Percentiles rank a stretch among this genome's conserved stretches.
Evolutionary conservation across 2,888 invertebrate genomes (phyloP).

Genomic region (Drosophila setosimentum): DNA sequence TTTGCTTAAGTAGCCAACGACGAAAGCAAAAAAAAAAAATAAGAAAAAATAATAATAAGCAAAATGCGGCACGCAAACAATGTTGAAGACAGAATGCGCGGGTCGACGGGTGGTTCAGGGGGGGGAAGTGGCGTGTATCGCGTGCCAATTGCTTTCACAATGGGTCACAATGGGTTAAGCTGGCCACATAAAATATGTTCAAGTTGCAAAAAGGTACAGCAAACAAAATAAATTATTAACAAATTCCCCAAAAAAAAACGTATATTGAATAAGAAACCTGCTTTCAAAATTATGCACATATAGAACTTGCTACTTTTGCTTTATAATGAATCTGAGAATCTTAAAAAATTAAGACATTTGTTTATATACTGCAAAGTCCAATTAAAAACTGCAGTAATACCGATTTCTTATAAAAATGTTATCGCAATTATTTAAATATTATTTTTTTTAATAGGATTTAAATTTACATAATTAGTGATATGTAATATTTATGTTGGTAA

Average conservation of each 20-base stretch:
- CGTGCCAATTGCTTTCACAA: constrained; percentile 59
- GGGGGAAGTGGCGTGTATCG: constrained; percentile 35
- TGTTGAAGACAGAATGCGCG: background rate
- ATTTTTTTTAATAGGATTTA: background rate
- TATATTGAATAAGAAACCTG: constrained; percentile 7
- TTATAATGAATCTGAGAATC: background rate
- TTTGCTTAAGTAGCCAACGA: constrained; percentile 66
- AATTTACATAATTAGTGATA: background rate
- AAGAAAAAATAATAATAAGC: constrained; percentile 48
- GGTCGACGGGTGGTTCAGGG: background rate
- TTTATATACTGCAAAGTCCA: background rate
- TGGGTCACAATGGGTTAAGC: constrained; percentile 71
- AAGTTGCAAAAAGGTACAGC: constrained; percentile 4
- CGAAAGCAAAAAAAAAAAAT: constrained; percentile 2
- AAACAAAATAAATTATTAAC: constrained; percentile 18
- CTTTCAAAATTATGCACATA: background rate
- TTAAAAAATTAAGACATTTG: background rate
- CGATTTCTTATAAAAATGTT: background rate
- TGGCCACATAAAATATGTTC: constrained; percentile 35
- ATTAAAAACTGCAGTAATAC: background rate
- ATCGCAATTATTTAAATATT: background rate
- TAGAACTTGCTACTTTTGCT: background rate
- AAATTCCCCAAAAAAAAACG: constrained; percentile 4
- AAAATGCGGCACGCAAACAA: constrained; percentile 21
- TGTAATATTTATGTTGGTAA: background rate